Conservation (phyloP, 2,888 invertebrate genomes). For the Zygothrica quintamaculata region DNA sequence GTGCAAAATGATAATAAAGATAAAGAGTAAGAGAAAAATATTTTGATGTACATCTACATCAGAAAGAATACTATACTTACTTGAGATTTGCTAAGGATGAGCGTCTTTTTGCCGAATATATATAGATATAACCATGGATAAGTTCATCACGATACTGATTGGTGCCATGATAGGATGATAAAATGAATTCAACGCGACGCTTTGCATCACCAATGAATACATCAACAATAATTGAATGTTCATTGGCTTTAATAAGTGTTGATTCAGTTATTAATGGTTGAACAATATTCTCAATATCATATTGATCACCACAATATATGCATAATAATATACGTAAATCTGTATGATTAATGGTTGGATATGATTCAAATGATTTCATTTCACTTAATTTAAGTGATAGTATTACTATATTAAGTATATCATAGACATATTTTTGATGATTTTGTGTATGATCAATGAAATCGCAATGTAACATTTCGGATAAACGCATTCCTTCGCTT, state of each 20-base stretch:
- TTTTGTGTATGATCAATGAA: conserved; percentile 84
- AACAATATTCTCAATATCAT: conserved; percentile 94
- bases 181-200: conserved; percentile 94
- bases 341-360: conserved; percentile 83
- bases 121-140: conserved; percentile 97
- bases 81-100: conserved; percentile 96
- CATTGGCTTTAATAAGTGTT: conserved; percentile 88
- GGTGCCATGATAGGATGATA: conserved; percentile 97
- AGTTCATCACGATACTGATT: conserved; percentile 95
- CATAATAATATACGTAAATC: conserved; percentile 93
- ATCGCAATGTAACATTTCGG: conserved; percentile 89
- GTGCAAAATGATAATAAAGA: not conserved
- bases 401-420: conserved; percentile 84
- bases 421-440: conserved; percentile 85
- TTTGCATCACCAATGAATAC: conserved; percentile 96
- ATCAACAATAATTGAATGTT: conserved; percentile 95
- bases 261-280: conserved; percentile 93
- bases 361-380: conserved; percentile 83
- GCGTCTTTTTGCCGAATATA: conserved; percentile 97
- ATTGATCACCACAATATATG: conserved; percentile 98
- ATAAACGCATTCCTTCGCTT: conserved; percentile 95
- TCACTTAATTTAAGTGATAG: conserved; percentile 83
- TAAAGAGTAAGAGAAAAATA: too few species aligned
- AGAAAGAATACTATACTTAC: too few species aligned
- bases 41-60: too few species aligned